Evolutionary conservation across 2,113 vertebrate genomes (phyloP).

Genomic region (Colius striatus): DNA sequence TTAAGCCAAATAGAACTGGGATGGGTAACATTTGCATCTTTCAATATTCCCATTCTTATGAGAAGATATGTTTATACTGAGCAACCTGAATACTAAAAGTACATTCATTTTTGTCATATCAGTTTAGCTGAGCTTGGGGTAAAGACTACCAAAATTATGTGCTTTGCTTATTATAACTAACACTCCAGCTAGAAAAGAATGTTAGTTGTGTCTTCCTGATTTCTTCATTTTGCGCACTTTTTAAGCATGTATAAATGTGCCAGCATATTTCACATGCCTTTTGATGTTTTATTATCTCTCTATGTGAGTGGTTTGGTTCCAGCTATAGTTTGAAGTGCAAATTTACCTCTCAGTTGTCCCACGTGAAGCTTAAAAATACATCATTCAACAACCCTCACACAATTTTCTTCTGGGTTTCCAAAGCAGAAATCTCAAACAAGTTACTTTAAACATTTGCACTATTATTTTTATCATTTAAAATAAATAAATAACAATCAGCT

Average conservation of each 20-base stretch:
- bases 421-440: constrained; percentile 1
- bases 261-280: constrained; percentile 28
- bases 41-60: not conserved
- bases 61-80: not conserved
- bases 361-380: constrained; percentile 35
- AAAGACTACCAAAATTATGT: not conserved
- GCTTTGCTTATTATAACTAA: not conserved
- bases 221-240: not conserved
- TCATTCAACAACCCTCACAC: not conserved
- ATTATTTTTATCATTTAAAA: not conserved
- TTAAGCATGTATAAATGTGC: constrained; percentile 11
- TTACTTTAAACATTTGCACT: not conserved
- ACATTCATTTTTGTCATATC: not conserved
- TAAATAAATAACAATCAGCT: not conserved
- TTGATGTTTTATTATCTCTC: constrained; percentile 56
- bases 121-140: not conserved
- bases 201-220: fast-evolving
- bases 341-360: constrained; percentile 40
- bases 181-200: not conserved
- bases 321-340: constrained; percentile 63
- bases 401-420: not conserved
- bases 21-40: not conserved
- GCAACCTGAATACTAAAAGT: not conserved
- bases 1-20: constrained; percentile 2
- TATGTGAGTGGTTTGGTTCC: constrained; percentile 45